Base-by-base conservation (phyloP, 2,797 vertebrate species). In the Pampus argenteus region DNA sequence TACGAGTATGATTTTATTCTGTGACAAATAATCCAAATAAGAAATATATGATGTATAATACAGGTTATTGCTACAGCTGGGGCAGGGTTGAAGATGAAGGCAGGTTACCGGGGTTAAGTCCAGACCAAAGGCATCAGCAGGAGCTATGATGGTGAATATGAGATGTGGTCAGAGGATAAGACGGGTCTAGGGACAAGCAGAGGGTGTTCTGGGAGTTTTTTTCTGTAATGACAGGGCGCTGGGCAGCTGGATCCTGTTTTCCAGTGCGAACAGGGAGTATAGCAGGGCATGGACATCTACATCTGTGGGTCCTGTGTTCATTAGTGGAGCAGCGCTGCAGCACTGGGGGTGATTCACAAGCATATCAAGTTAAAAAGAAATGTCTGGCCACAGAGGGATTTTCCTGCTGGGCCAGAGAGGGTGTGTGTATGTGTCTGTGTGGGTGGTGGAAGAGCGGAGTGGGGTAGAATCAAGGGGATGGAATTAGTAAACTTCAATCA, bases 341-440 rank as follows among this genome's bases (percentile, higher is more conserved):
- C 82, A 68, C 81, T 83, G 81, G 82, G 87, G 92, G 87, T 87
- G 89, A 90, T 93, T 93, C 93, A 93, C 92, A 94, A 94, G 92
- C 91, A 83, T 94, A 94, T 94, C 93, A 93, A 91, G 92, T 94
- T 94, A 89, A 92, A 94, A 90, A 89, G 93, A 85, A 92, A 91
- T 81, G 90, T 81, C 81, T 88, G 84, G 84, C 92, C 91, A 86
- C 92, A 92, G 89, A 89, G 90, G 91, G 92, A 90, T 91, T 93
- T 91, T 91, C 90, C 91, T 91, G 79, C 84, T 81, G 77, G 79
- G 78, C 59, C 49, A 72, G 72, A 44, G 75, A 61, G 55, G 63
- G 66, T 66, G 74, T 66, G 40, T 61, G 54, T 18, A 59, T 20
- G 14, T 44, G 44, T 29, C 15, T 44, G 40, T 44, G 40, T 13